Evolutionary conservation across 2,113 vertebrate genomes (phyloP).

Genomic region (Barnardius zonarius): DNA sequence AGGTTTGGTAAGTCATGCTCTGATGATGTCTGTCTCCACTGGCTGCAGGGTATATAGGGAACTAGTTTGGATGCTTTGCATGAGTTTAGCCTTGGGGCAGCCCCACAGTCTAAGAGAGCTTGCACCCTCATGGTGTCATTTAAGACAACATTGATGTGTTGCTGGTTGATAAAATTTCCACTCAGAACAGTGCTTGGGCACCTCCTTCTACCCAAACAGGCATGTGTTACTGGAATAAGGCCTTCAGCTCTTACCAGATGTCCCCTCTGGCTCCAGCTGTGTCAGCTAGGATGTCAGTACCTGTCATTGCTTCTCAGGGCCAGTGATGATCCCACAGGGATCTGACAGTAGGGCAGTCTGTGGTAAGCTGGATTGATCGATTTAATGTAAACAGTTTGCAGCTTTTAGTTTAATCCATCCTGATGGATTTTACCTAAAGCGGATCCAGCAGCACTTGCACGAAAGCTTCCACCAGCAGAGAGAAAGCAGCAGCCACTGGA

Average conservation of each 20-base stretch:
- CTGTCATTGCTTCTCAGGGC: neutral
- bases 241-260: neutral
- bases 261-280: neutral
- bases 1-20: neutral
- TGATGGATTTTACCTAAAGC: neutral
- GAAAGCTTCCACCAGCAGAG: neutral
- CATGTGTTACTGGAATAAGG: neutral
- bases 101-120: neutral
- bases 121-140: neutral
- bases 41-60: neutral
- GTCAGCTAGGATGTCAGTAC: neutral
- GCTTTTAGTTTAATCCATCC: neutral
- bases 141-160: neutral
- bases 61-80: neutral
- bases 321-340: accelerated
- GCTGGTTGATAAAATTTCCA: neutral
- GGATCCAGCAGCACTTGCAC: accelerated
- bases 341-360: neutral
- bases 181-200: neutral
- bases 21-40: neutral
- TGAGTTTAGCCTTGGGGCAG: neutral
- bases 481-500: neutral
- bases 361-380: neutral
- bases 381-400: neutral
- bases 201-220: neutral